phyloP scores from a whole-genome alignment of 2,888 invertebrate species.

The Cryptus viduatorius region DNA sequence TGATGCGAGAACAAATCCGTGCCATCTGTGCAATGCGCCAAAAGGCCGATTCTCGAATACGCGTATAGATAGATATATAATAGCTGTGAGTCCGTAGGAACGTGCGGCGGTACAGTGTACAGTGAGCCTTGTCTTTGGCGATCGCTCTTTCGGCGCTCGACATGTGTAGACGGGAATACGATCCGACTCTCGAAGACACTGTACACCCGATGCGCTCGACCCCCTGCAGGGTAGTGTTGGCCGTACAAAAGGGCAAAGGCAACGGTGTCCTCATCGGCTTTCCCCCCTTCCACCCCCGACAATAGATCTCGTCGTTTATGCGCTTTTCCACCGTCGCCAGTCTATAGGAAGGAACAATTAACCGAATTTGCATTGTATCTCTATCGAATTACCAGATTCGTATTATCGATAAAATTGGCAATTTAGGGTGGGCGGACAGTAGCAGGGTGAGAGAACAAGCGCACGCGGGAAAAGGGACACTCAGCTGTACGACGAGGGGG shows the following conservation, averaged over 20 bases:
- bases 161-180: slow-evolving; percentile 82
- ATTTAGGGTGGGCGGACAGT: slow-evolving; percentile 78
- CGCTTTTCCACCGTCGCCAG: slow-evolving; percentile 59
- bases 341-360: slow-evolving; percentile 82
- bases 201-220: slow-evolving; percentile 53
- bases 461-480: slow-evolving; percentile 66
- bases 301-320: slow-evolving; percentile 52
- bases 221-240: slow-evolving; percentile 41
- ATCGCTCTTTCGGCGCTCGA: slow-evolving; percentile 75
- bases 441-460: slow-evolving; percentile 70
- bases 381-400: slow-evolving; percentile 85
- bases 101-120: slow-evolving; percentile 55
- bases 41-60: slow-evolving; percentile 48
- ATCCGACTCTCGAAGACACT: slow-evolving; percentile 72
- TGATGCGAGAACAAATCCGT: slow-evolving; percentile 60
- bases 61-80: slow-evolving; percentile 3
- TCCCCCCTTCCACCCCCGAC: slow-evolving; percentile 20
- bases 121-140: slow-evolving; percentile 69
- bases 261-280: slow-evolving; percentile 15
- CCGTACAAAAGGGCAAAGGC: slow-evolving; percentile 67
- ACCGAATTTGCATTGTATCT: slow-evolving; percentile 85
- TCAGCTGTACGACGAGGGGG: slow-evolving; percentile 69
- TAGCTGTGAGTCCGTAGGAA: not conserved
- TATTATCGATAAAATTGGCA: slow-evolving; percentile 85
- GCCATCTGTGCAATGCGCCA: slow-evolving; percentile 66